A percentile compares a stretch with the other conserved stretches of the same genome.
Evolutionary conservation across 2,888 invertebrate genomes (phyloP).

Genomic region (Mechanitis messenoides): DNA sequence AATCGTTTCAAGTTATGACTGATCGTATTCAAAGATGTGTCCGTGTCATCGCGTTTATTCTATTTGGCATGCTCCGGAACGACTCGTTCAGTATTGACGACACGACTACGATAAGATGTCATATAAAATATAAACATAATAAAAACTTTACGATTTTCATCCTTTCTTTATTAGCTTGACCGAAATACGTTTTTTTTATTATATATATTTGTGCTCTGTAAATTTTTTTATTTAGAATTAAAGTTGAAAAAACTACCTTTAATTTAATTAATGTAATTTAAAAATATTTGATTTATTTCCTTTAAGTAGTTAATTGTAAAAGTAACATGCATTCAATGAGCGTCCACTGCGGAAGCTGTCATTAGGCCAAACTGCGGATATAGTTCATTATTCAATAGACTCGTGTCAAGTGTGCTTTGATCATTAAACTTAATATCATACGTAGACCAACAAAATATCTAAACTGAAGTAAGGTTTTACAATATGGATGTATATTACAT

Average conservation of each 20-base stretch:
- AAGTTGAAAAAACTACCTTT: no score
- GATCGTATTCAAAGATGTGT: constrained; percentile 3
- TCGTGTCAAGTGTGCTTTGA: constrained; percentile 10
- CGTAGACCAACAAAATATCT: neutral
- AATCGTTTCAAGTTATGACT: constrained; percentile 2
- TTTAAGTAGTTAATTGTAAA: neutral
- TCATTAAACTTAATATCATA: constrained; percentile 4
- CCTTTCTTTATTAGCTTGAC: no score
- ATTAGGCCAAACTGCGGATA: constrained; percentile 25
- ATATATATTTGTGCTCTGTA: no score
- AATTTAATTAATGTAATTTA: neutral
- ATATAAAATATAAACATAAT: no score
- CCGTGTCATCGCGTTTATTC: constrained; percentile 1
- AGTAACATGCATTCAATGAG: constrained; percentile 2
- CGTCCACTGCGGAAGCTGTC: constrained; percentile 11
- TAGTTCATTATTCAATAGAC: constrained; percentile 23
- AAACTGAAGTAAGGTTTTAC: neutral
- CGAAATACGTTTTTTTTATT: no score
- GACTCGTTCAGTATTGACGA: no score
- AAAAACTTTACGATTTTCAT: no score
- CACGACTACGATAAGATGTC: no score
- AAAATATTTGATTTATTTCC: neutral
- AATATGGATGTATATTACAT: neutral
- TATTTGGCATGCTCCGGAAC: neutral
- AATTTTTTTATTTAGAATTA: no score